phyloP scores from a whole-genome alignment of 2,888 invertebrate species.

The Oscheius sp. region DNA sequence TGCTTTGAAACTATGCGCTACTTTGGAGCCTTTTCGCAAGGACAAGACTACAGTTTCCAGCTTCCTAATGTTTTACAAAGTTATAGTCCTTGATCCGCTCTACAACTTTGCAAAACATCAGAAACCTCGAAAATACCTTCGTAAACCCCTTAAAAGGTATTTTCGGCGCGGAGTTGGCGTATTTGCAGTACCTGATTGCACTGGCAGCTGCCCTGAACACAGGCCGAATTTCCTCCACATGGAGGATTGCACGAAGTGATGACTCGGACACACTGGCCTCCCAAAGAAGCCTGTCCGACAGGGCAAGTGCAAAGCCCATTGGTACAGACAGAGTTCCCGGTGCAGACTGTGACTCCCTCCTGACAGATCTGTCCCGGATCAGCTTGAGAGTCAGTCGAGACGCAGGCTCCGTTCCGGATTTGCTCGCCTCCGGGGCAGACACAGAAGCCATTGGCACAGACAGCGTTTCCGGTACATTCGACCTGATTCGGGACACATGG shows the following conservation, averaged over 20 bases:
- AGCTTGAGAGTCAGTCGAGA: slow-evolving; percentile 53
- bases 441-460: slow-evolving; percentile 70
- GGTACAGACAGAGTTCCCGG: slow-evolving; percentile 66
- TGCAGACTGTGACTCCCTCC: slow-evolving; percentile 63
- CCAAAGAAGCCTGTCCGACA: slow-evolving; percentile 50
- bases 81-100: too few relatives aligned
- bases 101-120: too few relatives aligned
- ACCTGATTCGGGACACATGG: slow-evolving; percentile 49
- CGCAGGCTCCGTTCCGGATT: slow-evolving; percentile 53
- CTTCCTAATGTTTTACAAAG: too few relatives aligned
- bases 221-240: slow-evolving; percentile 39
- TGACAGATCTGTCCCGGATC: slow-evolving; percentile 68
- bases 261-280: slow-evolving; percentile 66
- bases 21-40: too few relatives aligned
- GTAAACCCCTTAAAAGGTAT: background rate
- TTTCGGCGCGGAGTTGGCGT: background rate
- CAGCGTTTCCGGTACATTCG: slow-evolving; percentile 68
- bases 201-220: slow-evolving; percentile 43
- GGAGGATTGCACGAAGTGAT: slow-evolving; percentile 40
- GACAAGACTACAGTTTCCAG: too few relatives aligned
- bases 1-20: too few relatives aligned
- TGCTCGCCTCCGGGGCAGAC: slow-evolving; percentile 71
- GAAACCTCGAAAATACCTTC: background rate
- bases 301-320: slow-evolving; percentile 67
- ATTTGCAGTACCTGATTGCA: slow-evolving; percentile 39